phyloP scores from a whole-genome alignment of 2,797 vertebrate genomes.

The Gobionotothen gibberifrons region DNA sequence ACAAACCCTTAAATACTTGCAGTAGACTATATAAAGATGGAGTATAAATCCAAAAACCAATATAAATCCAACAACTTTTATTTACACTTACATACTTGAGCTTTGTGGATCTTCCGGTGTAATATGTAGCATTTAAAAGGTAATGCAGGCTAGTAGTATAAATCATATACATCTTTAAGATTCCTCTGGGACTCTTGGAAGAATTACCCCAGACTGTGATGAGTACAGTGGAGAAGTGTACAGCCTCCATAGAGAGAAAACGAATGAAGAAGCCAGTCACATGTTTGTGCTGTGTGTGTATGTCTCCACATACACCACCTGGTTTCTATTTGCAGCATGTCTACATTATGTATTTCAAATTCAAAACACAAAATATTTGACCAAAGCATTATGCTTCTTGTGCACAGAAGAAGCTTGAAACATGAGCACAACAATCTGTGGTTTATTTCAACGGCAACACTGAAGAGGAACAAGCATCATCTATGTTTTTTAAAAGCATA shows the following conservation, averaged over 20 bases:
- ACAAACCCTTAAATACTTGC: conserved; percentile 9
- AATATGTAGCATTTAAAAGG: conserved; percentile 18
- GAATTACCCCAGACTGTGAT: neutral
- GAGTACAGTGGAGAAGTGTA: neutral
- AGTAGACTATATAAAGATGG: neutral
- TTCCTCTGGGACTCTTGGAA: conserved; percentile 9
- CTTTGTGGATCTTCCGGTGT: conserved; percentile 32
- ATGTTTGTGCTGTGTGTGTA: neutral
- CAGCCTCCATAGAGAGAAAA: neutral
- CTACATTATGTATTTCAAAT: conserved; percentile 15
- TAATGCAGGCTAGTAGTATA: conserved; percentile 16
- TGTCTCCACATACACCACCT: neutral
- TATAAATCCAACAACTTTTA: conserved; percentile 7
- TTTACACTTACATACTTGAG: conserved; percentile 6
- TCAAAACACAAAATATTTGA: neutral
- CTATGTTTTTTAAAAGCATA: neutral
- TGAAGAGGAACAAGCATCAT: neutral
- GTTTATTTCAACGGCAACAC: neutral
- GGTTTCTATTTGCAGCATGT: conserved; percentile 1
- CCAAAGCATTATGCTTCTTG: neutral
- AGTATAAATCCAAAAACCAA: conserved; percentile 16
- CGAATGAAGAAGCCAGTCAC: conserved; percentile 9
- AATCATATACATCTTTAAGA: conserved; percentile 26
- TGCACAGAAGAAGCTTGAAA: neutral
- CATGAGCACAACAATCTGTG: neutral